Conservation (phyloP, 2,113 vertebrate species). For the Prochilodus magdalenae region DNA sequence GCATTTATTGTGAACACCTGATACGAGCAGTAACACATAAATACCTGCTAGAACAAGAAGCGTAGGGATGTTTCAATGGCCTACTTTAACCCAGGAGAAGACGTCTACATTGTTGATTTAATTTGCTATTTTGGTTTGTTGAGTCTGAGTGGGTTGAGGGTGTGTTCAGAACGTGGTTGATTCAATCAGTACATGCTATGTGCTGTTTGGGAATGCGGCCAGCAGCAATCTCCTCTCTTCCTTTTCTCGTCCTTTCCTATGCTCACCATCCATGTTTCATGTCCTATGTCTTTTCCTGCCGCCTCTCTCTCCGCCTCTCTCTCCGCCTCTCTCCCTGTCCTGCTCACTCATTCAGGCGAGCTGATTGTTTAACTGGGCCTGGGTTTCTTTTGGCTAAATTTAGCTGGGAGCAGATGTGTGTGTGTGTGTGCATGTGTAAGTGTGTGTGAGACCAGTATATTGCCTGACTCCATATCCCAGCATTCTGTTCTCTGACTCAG, state of each 20-base stretch:
- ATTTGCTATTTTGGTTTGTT: conserved; percentile 1
- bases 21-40: too few species aligned
- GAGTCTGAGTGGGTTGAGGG: background rate
- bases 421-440: background rate
- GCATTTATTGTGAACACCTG: background rate
- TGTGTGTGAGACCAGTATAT: background rate
- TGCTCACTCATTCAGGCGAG: conserved; percentile 19
- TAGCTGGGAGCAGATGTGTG: conserved; percentile 8
- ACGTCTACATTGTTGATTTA: background rate
- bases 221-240: background rate
- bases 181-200: conserved; percentile 7
- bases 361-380: conserved; percentile 12
- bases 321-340: conserved; percentile 4
- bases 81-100: too few species aligned
- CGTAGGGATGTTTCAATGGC: background rate
- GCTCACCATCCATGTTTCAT: background rate
- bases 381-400: conserved; percentile 18
- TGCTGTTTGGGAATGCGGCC: background rate
- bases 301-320: background rate
- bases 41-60: background rate
- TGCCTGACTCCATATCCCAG: conserved; percentile 15
- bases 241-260: background rate
- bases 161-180: background rate
- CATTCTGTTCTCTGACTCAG: conserved; percentile 25
- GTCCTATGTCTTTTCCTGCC: background rate